Evolutionary conservation across 2,888 invertebrate species (phyloP).

Genomic region (Asteroscopus sphinx): DNA sequence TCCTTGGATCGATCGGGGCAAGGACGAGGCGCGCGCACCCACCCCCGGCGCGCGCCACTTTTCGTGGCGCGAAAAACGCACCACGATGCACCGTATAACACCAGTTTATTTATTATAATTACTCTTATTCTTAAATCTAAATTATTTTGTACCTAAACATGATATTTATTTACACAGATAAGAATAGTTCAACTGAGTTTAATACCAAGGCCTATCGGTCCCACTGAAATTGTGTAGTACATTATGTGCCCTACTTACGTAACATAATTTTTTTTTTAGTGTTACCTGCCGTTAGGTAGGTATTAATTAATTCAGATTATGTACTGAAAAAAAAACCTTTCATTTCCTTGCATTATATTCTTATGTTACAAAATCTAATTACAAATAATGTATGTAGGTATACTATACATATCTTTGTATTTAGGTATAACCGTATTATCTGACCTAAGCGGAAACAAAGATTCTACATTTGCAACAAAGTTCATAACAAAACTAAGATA

Average conservation of each 20-base stretch:
- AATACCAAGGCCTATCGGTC: slow-evolving; percentile 3
- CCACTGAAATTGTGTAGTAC: not conserved
- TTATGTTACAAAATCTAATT: too few relatives aligned
- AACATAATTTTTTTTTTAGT: slow-evolving; percentile 16
- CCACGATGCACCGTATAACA: slow-evolving; percentile 21
- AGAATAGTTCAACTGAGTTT: slow-evolving; percentile 15
- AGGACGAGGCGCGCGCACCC: slow-evolving; percentile 84
- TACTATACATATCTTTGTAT: not conserved
- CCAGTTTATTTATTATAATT: slow-evolving; percentile 9
- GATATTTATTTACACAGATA: slow-evolving; percentile 11
- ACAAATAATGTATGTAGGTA: not conserved
- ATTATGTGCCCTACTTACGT: slow-evolving; percentile 33
- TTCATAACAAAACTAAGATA: slow-evolving; percentile 4
- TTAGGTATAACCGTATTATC: slow-evolving; percentile 19
- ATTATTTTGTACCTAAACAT: slow-evolving; percentile 4
- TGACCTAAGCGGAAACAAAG: slow-evolving; percentile 28
- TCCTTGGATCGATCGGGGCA: slow-evolving; percentile 85
- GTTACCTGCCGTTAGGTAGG: slow-evolving; percentile 6
- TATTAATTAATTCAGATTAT: not conserved
- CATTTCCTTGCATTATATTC: not conserved
- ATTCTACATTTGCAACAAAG: slow-evolving; percentile 6
- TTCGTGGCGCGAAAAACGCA: slow-evolving; percentile 52
- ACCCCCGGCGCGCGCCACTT: slow-evolving; percentile 51
- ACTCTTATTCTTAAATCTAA: not conserved
- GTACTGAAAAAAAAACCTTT: not conserved